Percentiles rank a stretch among this genome's conserved stretches.
phyloP scores from a whole-genome alignment of 2,888 invertebrate species.

The Hemaris fuciformis region DNA sequence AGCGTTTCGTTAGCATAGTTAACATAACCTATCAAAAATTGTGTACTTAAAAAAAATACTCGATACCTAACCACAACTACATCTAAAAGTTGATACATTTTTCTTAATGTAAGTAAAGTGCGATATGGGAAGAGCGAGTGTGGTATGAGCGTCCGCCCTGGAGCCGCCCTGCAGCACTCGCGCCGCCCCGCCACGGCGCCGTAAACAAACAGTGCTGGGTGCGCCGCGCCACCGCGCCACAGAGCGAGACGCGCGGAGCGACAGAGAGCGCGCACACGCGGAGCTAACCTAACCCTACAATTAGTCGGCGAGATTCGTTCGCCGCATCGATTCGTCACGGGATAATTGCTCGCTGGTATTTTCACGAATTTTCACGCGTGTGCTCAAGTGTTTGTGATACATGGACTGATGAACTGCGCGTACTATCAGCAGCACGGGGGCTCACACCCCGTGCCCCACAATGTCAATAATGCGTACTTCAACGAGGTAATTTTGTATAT shows the following conservation, averaged over 20 bases:
- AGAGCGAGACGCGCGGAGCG: slow-evolving; percentile 52
- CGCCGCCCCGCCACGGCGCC: slow-evolving; percentile 53
- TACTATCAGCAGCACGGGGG: slow-evolving; percentile 76
- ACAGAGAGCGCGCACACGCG: slow-evolving; percentile 52
- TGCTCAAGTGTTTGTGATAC: slow-evolving; percentile 40
- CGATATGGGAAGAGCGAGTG: slow-evolving; percentile 63
- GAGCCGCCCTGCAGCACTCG: slow-evolving; percentile 66
- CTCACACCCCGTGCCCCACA: slow-evolving; percentile 66
- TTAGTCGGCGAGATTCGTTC: slow-evolving; percentile 80
- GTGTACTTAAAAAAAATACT: neutral
- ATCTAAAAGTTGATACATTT: neutral
- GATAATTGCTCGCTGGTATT: slow-evolving; percentile 74
- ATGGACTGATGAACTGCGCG: slow-evolving; percentile 76
- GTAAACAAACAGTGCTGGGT: slow-evolving; percentile 52
- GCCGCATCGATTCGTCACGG: slow-evolving; percentile 80
- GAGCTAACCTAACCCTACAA: slow-evolving; percentile 71
- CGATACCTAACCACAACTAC: neutral
- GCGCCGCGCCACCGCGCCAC: slow-evolving; percentile 38
- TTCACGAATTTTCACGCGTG: slow-evolving; percentile 53
- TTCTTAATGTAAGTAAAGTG: slow-evolving; percentile 31
- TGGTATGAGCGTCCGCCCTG: slow-evolving; percentile 63
- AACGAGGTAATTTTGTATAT: slow-evolving; percentile 63
- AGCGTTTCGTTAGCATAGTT: too few species aligned
- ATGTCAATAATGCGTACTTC: slow-evolving; percentile 71
- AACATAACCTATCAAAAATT: too few species aligned